Percentiles rank a stretch among this genome's conserved stretches.
phyloP scores from a whole-genome alignment of 2,888 invertebrate species.

The Actias luna region DNA sequence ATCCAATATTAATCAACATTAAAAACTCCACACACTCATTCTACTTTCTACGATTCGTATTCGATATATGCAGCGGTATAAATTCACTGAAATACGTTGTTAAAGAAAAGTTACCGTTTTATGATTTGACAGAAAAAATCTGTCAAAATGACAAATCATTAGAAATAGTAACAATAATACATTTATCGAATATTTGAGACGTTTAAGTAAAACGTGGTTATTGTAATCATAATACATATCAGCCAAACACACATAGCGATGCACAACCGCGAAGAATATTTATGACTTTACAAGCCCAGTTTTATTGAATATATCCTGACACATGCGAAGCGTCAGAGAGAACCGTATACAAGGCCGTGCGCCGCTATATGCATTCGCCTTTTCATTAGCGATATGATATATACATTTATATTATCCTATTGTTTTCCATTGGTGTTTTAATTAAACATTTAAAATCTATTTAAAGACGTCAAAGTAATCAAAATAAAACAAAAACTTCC shows the following conservation, averaged over 20 bases:
- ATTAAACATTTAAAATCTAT: background rate
- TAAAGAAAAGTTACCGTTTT: background rate
- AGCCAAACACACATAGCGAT: background rate
- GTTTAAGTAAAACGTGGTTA: slow-evolving; percentile 25
- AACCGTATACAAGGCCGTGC: background rate
- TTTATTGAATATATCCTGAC: too few species aligned
- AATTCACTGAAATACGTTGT: background rate
- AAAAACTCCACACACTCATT: slow-evolving; percentile 2
- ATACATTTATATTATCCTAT: background rate
- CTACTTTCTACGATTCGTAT: background rate
- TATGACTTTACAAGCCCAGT: too few species aligned
- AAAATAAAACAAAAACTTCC: slow-evolving; percentile 5
- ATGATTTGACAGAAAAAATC: background rate
- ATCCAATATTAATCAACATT: background rate
- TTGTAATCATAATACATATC: background rate
- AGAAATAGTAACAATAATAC: slow-evolving; percentile 58
- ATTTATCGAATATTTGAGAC: slow-evolving; percentile 55
- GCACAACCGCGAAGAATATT: background rate
- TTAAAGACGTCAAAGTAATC: slow-evolving; percentile 12
- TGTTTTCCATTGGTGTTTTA: background rate
- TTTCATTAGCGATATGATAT: background rate
- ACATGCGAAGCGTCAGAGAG: background rate
- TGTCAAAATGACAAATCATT: slow-evolving; percentile 42
- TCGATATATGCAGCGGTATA: background rate
- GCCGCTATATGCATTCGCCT: slow-evolving; percentile 1